Evolutionary conservation across 1,140 invertebrate species (phyloP).

Genomic region (Bradynema listronoti): DNA sequence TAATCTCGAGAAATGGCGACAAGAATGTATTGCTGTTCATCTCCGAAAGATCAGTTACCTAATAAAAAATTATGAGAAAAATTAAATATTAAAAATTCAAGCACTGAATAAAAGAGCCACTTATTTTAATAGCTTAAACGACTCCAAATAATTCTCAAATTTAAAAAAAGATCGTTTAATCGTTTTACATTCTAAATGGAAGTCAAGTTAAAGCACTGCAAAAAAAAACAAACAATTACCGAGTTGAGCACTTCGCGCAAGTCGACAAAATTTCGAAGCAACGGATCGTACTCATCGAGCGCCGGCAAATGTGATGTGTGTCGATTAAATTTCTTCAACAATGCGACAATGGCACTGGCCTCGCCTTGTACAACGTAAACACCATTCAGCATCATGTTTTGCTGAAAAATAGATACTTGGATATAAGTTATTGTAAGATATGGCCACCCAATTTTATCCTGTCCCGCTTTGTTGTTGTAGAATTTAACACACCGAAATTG

Average conservation of each 20-base stretch:
- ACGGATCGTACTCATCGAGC: conserved; percentile 35
- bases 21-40: conserved; percentile 36
- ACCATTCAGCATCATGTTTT: conserved; percentile 20
- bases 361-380: conserved; percentile 32
- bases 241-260: conserved; percentile 43
- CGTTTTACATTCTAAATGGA: neutral
- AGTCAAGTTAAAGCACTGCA: conserved; percentile 6
- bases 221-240: conserved; percentile 28
- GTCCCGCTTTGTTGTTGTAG: too few species aligned
- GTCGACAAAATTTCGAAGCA: conserved; percentile 43
- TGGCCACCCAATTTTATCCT: too few species aligned
- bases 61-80: conserved; percentile 8
- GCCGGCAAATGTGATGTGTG: conserved; percentile 22
- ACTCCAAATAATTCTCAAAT: conserved; percentile 3
- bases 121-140: neutral
- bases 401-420: too few species aligned
- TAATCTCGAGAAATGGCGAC: conserved; percentile 46
- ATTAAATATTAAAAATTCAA: conserved; percentile 4
- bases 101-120: neutral
- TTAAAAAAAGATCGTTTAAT: too few species aligned
- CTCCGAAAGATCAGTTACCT: conserved; percentile 40
- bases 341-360: conserved; percentile 34
- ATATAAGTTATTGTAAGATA: too few species aligned
- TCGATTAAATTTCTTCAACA: conserved; percentile 31
- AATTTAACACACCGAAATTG: conserved; percentile 66